These are phyloP conservation scores for Toxostoma redivivum DNA, from an alignment of 2,113 vertebrate genomes.

Conservation along the genomic window DNA sequence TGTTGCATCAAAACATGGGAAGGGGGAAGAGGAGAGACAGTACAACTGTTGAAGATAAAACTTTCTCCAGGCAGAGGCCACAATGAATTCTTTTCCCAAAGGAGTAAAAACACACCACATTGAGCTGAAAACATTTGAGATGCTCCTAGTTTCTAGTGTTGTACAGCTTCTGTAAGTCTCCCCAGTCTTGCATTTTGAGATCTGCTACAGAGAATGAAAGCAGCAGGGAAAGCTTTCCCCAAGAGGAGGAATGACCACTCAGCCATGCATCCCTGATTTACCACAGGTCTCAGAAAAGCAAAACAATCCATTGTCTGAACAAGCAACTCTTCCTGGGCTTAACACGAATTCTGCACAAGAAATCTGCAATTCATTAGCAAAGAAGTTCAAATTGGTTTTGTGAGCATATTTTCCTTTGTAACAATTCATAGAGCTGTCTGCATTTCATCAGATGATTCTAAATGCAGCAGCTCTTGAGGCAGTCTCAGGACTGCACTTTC, in stretches of 20 bases:
- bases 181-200: background rate
- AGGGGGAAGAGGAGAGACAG: background rate
- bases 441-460: background rate
- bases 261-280: accelerated
- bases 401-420: background rate
- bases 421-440: background rate
- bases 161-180: background rate
- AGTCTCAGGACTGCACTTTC: background rate
- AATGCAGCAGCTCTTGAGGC: background rate
- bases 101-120: background rate
- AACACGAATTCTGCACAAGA: background rate
- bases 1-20: background rate
- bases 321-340: background rate
- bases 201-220: background rate
- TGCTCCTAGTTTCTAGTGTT: background rate
- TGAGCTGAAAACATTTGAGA: background rate
- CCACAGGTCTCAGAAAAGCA: background rate
- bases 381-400: background rate
- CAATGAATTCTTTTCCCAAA: background rate
- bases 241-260: background rate
- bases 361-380: background rate
- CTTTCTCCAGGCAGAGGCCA: background rate
- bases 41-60: background rate
- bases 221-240: background rate
- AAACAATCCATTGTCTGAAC: background rate